These are phyloP conservation scores for Bradysia coprophila DNA, from an alignment of 1,140 invertebrate species.

Conservation along the genomic window DNA sequence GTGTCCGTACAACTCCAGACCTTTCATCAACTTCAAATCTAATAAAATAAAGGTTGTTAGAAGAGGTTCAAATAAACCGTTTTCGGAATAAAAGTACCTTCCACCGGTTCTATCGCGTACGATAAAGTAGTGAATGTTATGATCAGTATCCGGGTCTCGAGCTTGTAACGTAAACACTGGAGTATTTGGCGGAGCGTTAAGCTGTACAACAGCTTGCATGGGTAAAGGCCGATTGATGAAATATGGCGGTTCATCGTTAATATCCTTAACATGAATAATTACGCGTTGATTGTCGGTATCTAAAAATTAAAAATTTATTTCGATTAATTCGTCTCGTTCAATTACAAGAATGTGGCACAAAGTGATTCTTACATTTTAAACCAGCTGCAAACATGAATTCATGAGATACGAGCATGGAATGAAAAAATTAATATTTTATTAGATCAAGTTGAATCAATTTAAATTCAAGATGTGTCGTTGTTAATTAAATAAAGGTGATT, in stretches of 20 bases:
- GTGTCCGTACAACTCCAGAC: slow-evolving; percentile 81
- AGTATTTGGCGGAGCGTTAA: slow-evolving; percentile 85
- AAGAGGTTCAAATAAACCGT: background rate
- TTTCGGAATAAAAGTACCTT: slow-evolving; percentile 10
- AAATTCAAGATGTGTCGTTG: no score
- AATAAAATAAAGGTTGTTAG: slow-evolving; percentile 9
- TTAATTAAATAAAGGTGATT: no score
- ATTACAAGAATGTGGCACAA: background rate
- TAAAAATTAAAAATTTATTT: slow-evolving; percentile 19
- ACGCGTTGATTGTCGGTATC: slow-evolving; percentile 88
- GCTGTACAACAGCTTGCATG: slow-evolving; percentile 90
- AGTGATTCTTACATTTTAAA: slow-evolving; percentile 11
- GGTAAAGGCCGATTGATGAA: slow-evolving; percentile 88
- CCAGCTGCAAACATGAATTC: slow-evolving; percentile 7
- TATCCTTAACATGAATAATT: slow-evolving; percentile 85
- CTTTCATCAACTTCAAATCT: slow-evolving; percentile 76
- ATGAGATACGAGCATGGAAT: background rate
- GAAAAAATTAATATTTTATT: no score
- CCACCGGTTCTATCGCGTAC: slow-evolving; percentile 68
- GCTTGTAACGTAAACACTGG: slow-evolving; percentile 91
- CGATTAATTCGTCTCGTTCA: background rate
- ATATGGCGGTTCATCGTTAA: slow-evolving; percentile 90
- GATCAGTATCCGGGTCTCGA: slow-evolving; percentile 84
- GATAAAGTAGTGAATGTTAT: slow-evolving; percentile 91
- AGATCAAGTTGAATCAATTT: no score